These are phyloP conservation scores for Formica aserva DNA, from an alignment of 2,888 invertebrate species.

Conservation along the genomic window DNA sequence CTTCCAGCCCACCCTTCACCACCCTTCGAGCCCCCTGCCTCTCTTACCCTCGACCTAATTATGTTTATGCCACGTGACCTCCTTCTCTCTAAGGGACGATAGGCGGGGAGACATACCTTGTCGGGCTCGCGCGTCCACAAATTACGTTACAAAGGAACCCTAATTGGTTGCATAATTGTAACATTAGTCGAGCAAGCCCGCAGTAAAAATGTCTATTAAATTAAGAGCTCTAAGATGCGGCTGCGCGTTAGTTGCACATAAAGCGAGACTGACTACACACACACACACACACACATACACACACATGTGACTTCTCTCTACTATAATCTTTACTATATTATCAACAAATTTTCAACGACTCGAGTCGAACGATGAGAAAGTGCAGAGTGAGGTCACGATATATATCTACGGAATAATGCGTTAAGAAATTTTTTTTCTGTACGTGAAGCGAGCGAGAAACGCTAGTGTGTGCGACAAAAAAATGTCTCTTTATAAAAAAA, in stretches of 20 bases:
- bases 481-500: neutral
- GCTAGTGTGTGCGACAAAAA: neutral
- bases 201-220: slow-evolving; percentile 55
- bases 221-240: slow-evolving; percentile 51
- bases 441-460: neutral
- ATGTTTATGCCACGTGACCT: slow-evolving; percentile 69
- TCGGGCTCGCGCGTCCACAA: slow-evolving; percentile 55
- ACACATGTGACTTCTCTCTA: neutral
- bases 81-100: slow-evolving; percentile 61
- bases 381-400: neutral
- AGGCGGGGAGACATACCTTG: slow-evolving; percentile 52
- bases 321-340: neutral
- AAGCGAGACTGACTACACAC: slow-evolving; percentile 17
- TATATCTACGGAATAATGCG: neutral
- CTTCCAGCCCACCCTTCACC: slow-evolving; percentile 33
- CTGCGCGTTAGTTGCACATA: slow-evolving; percentile 10
- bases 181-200: slow-evolving; percentile 59
- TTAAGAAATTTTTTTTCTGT: neutral
- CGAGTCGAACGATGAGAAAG: neutral
- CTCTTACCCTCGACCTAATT: slow-evolving; percentile 68
- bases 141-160: slow-evolving; percentile 62
- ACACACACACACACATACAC: neutral
- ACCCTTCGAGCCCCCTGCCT: slow-evolving; percentile 28
- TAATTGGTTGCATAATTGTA: slow-evolving; percentile 63
- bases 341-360: neutral